Evolutionary conservation across 2,888 invertebrate genomes (phyloP), one percentile per base, ranked within the genome.

Genomic region (Mystacides longicornis): DNA sequence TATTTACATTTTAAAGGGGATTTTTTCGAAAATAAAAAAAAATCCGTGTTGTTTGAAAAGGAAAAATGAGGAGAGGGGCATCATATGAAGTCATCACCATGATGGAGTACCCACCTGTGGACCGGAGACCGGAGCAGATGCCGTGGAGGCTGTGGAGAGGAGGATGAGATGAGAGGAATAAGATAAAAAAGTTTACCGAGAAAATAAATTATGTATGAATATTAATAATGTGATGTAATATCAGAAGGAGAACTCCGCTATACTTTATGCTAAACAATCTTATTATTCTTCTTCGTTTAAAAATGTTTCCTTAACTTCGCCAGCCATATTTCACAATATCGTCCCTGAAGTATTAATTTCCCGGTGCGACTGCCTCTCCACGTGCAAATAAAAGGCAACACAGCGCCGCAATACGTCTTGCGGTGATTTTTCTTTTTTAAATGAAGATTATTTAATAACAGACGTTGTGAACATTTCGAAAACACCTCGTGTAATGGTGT

Each of bases 141-240:
- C 56, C 54, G 59, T 53, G 49, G 31, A 22, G 55, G 42, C 49
- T 51, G 49, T 19, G 21, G 5, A 53, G 33, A 11, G 37, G 3
- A 37, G 37, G 14, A 37, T 37, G 16, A 14, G 37, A 37, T 37
- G 37, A 37, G 14, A 7, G 37, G 14, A 37, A 37, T 16, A 46
- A 55, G 60, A 58, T 60, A 58, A 58, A 60, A 59, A 60, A 54
- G 57, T 60, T 56, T 54, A 23, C 43, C 22, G 54, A 51, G 57
- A 55, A 60, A 60, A 60, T 60, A 58, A 60, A 60, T 60, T 58
- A 60, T 57, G 58, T 57, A 60, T 60, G 60, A 60, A 60, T 60
- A 60, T 60, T 60, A 58, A 60, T 60, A 58, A 37, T n/a, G 16
- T 49, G 51, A 56, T 54, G 60, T 58, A 60, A 60, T 60, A 58